Evolutionary conservation across 2,888 invertebrate species (phyloP).

Genomic region (Himalopsyche anomala): DNA sequence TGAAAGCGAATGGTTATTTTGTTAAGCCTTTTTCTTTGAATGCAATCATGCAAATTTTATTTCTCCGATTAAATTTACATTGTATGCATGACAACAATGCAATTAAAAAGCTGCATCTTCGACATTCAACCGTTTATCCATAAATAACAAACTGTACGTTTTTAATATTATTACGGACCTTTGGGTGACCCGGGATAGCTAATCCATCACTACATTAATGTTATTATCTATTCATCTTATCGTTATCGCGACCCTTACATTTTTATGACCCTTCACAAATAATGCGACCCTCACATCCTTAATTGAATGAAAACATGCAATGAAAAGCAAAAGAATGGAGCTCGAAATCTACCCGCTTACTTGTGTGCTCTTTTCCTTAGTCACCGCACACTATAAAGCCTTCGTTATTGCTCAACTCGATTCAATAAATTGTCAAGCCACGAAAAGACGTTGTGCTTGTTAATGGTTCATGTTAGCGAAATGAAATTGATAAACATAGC

Average conservation of each 20-base stretch:
- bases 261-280: constrained; percentile 14
- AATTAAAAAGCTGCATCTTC: too few relatives aligned
- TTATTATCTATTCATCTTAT: not conserved
- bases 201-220: not conserved
- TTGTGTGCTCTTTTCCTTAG: not conserved
- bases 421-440: not conserved
- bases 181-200: not conserved
- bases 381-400: not conserved
- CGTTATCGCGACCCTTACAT: not conserved
- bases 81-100: too few relatives aligned
- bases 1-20: too few relatives aligned
- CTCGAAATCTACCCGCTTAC: not conserved
- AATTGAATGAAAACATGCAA: constrained; percentile 30
- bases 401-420: not conserved
- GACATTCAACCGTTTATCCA: too few relatives aligned
- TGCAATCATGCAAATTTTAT: too few relatives aligned
- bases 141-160: too few relatives aligned
- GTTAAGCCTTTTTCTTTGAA: too few relatives aligned
- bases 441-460: not conserved
- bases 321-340: not conserved
- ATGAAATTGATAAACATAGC: not conserved
- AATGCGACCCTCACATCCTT: not conserved
- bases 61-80: too few relatives aligned
- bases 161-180: not conserved
- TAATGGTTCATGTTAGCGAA: not conserved